These are phyloP conservation scores for Sepioteuthis lessoniana DNA, from an alignment of 2,888 invertebrate genomes.

Conservation along the genomic window DNA sequence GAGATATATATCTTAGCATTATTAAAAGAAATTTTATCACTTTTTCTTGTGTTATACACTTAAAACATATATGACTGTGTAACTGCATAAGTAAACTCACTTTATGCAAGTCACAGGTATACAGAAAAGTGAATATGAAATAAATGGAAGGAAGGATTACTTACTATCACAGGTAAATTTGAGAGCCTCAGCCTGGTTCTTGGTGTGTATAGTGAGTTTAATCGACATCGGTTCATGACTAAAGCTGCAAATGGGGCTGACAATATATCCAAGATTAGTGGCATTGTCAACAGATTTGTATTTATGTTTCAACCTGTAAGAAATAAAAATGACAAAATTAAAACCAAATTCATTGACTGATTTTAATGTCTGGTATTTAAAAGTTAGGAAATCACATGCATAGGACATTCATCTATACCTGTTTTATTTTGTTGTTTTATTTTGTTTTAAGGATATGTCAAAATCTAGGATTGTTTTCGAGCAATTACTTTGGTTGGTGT, in stretches of 20 bases:
- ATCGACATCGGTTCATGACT: constrained; percentile 89
- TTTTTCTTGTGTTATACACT: too few relatives aligned
- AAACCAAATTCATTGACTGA: background rate
- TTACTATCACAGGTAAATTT: constrained; percentile 94
- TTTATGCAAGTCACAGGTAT: too few relatives aligned
- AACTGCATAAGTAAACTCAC: too few relatives aligned
- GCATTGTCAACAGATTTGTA: constrained; percentile 84
- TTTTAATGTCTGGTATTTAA: background rate
- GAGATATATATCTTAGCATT: too few relatives aligned
- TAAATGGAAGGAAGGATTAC: constrained; percentile 57
- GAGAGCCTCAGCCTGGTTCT: constrained; percentile 80
- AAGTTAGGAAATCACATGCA: too few relatives aligned
- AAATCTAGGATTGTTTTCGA: too few relatives aligned
- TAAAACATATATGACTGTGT: too few relatives aligned
- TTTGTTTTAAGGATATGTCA: background rate
- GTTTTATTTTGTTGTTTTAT: too few relatives aligned
- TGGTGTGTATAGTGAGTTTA: constrained; percentile 86
- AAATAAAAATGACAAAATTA: background rate
- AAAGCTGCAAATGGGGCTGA: constrained; percentile 89
- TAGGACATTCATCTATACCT: too few relatives aligned
- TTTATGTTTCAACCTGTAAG: constrained; percentile 75
- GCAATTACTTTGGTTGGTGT: too few relatives aligned
- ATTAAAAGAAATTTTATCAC: too few relatives aligned
- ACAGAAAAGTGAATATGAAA: background rate
- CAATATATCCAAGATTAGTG: constrained; percentile 90